Base-by-base conservation (phyloP, 2,113 vertebrate species). In the Scortum barcoo region DNA sequence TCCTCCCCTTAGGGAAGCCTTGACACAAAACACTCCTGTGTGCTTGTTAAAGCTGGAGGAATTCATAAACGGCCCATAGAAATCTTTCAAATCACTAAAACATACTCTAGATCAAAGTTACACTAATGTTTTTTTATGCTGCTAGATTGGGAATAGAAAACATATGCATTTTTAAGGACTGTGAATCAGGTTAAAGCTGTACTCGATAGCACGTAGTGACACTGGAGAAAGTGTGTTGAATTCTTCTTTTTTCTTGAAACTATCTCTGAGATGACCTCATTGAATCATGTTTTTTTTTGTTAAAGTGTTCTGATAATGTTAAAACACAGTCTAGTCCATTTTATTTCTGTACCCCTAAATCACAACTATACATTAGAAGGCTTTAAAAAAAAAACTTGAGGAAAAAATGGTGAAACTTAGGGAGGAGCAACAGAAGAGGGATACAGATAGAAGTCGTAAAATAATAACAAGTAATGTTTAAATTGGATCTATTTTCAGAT, bases 1-100 rank as follows among this genome's bases (percentile, higher is more conserved):
- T 82, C 80, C 86, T 88, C 83, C 87, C 83, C 63, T 75, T 28
- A n/a, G 80, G 81, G 84, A 83, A 84, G 83, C 61, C 60, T 76
- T 75, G 77, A 89, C 86, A 90, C 69, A 81, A 85, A 86, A 85
- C 84, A 78, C 72, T 74, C 81, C 82, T 84, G 57, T 81, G 38
- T 63, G 54, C 16, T n/a, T 72, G 65, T 84, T 72, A 56, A 78
- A 87, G 19, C 42, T 76, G n/a, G 28, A 72, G 67, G 56, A 71
- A 84, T 72, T 66, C 44, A 57, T n/a, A 74, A 67, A 51, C 57
- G 42, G 28, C 33, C 51, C 54, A n/a, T 22, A 67, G 26, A 72
- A 0, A 20, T 61, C 30, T 17, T 79, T 69, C 38, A 72, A 78
- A 81, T 30, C 33, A 42, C 12, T 24, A 8, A 66, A 61, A 68